A percentile compares a stretch with the other conserved stretches of the same genome.
phyloP scores from a whole-genome alignment of 2,797 vertebrate genomes.

The Schizothorax lantsangensis region DNA sequence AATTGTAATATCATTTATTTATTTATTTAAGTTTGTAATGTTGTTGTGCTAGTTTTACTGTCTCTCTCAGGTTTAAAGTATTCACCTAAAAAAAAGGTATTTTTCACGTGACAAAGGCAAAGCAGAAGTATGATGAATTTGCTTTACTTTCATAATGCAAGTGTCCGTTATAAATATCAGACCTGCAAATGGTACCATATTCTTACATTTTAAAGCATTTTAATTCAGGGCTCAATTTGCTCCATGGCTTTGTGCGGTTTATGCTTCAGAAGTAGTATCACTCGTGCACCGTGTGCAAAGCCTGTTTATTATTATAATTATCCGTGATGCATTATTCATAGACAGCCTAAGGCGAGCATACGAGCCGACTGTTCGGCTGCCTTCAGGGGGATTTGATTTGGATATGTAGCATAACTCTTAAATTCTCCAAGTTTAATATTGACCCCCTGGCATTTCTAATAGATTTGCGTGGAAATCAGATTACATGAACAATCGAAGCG shows the following conservation, averaged over 20 bases:
- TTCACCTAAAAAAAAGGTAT: not conserved
- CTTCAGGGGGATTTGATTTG: slow-evolving; percentile 60
- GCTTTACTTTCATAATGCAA: not conserved
- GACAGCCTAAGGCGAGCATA: slow-evolving; percentile 68
- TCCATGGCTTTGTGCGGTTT: slow-evolving; percentile 14
- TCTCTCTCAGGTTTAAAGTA: not conserved
- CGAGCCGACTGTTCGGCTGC: slow-evolving; percentile 62
- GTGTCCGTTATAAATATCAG: not conserved
- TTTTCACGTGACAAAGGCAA: not conserved
- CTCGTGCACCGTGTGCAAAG: slow-evolving; percentile 60
- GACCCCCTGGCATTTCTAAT: slow-evolving; percentile 57
- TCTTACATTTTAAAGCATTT: slow-evolving; percentile 19
- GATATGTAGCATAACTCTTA: slow-evolving; percentile 59
- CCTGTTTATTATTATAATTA: slow-evolving; percentile 75
- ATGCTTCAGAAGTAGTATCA: slow-evolving; percentile 35
- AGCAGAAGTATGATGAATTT: not conserved
- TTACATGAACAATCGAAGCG: slow-evolving; percentile 51
- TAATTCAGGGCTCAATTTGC: slow-evolving; percentile 6
- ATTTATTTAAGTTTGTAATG: not conserved
- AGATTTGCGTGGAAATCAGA: slow-evolving; percentile 51
- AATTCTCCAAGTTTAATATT: slow-evolving; percentile 51
- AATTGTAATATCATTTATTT: not conserved
- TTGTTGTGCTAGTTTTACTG: not conserved
- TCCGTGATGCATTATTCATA: slow-evolving; percentile 73
- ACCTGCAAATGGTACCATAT: not conserved